Conservation (phyloP, 2,888 invertebrate species). For the Diadegma fenestrale region DNA sequence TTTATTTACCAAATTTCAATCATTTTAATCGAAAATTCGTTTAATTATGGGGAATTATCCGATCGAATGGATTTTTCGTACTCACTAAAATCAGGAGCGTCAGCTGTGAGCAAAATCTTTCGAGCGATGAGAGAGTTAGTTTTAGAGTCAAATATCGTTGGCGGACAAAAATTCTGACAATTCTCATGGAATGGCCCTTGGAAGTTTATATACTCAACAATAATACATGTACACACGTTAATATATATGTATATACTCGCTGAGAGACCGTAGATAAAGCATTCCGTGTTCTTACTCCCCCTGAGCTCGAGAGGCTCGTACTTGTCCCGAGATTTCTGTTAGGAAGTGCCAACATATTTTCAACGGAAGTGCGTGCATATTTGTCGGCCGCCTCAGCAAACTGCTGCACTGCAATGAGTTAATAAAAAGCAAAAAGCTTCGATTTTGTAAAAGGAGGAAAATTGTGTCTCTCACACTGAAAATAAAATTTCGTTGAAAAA, state of each 20-base stretch:
- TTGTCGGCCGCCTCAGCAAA: conserved; percentile 2
- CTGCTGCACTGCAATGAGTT: not conserved
- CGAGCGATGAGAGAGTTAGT: not conserved
- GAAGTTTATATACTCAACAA: not conserved
- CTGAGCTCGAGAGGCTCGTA: conserved; percentile 39
- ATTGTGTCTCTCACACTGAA: too few species aligned
- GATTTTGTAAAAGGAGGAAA: conserved; percentile 25
- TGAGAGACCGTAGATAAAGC: conserved; percentile 63
- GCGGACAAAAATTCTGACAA: conserved; percentile 13
- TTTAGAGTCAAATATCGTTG: not conserved
- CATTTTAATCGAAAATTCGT: not conserved
- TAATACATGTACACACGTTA: not conserved
- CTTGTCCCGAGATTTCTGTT: conserved; percentile 49
- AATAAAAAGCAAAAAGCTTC: not conserved
- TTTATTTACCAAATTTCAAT: too few species aligned
- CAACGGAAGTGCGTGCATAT: conserved; percentile 60
- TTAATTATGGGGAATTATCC: not conserved
- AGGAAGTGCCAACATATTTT: conserved; percentile 59
- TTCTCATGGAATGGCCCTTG: conserved; percentile 6
- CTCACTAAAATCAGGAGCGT: not conserved
- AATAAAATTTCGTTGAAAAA: too few species aligned
- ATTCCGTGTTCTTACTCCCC: conserved; percentile 57
- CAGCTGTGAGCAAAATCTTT: not conserved
- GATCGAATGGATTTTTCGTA: not conserved
- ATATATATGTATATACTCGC: conserved; percentile 41